Conservation (phyloP, 2,888 invertebrate genomes). For the Molorchus minor region DNA sequence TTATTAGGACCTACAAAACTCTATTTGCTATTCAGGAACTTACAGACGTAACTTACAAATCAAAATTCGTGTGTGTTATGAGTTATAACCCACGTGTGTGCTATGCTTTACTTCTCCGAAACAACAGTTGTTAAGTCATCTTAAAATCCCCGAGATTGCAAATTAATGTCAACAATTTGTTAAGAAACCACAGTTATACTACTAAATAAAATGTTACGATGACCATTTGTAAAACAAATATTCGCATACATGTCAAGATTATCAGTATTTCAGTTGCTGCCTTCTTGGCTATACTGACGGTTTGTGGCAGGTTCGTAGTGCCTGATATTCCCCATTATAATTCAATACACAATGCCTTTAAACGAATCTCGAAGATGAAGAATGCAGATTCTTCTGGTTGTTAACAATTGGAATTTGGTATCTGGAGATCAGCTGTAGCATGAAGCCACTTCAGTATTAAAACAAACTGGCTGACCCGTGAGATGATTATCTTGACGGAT, state of each 20-base stretch:
- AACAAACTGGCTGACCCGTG: conserved; percentile 18
- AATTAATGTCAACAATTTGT: no score
- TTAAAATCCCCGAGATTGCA: no score
- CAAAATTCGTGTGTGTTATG: no score
- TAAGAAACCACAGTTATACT: no score
- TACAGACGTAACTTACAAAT: no score
- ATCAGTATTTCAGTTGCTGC: not conserved
- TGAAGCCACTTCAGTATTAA: not conserved
- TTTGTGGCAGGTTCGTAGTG: not conserved
- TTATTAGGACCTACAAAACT: no score
- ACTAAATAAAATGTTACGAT: no score
- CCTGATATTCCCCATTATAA: not conserved
- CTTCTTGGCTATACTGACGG: not conserved
- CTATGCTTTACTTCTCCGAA: no score
- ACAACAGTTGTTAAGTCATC: no score
- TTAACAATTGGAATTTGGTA: not conserved
- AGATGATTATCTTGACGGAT: no score
- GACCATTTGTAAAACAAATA: not conserved
- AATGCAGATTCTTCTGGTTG: not conserved
- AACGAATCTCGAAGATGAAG: not conserved
- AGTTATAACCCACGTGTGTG: no score
- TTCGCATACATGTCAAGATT: not conserved
- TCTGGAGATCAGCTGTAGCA: not conserved
- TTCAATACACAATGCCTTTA: not conserved
- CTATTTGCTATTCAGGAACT: no score